phyloP scores from a whole-genome alignment of 2,888 invertebrate genomes.

The Octonoba sinensis region DNA sequence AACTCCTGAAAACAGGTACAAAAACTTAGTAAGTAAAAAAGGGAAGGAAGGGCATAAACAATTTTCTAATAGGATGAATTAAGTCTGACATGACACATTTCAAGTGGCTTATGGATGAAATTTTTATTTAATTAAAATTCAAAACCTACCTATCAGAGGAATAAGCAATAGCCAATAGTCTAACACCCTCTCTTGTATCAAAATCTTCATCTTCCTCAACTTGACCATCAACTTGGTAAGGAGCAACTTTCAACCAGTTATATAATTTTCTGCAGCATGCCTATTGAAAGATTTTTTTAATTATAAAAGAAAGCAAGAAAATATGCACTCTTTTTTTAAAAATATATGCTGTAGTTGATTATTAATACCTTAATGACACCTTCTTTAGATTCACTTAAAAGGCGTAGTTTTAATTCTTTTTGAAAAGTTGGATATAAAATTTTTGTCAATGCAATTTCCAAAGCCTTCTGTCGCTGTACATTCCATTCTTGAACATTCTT shows the following conservation, averaged over 20 bases:
- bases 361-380: constrained; percentile 76
- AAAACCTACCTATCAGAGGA: constrained; percentile 80
- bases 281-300: constrained; percentile 66
- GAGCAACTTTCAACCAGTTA: constrained; percentile 91
- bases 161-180: constrained; percentile 90
- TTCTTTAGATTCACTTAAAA: constrained; percentile 89
- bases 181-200: constrained; percentile 85
- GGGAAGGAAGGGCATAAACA: no score
- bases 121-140: neutral
- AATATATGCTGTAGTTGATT: neutral
- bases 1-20: no score
- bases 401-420: constrained; percentile 84
- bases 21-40: no score
- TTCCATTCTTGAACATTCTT: constrained; percentile 97
- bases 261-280: constrained; percentile 88
- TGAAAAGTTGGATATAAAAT: constrained; percentile 91
- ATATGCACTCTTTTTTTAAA: no score
- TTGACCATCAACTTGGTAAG: constrained; percentile 78
- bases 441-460: constrained; percentile 87
- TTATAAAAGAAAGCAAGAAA: neutral
- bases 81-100: no score
- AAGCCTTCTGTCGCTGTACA: constrained; percentile 85
- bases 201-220: constrained; percentile 90
- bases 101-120: no score
- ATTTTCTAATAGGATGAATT: no score